Evolutionary conservation across 1,140 invertebrate species (phyloP).

Genomic region (Microplitis mediator): DNA sequence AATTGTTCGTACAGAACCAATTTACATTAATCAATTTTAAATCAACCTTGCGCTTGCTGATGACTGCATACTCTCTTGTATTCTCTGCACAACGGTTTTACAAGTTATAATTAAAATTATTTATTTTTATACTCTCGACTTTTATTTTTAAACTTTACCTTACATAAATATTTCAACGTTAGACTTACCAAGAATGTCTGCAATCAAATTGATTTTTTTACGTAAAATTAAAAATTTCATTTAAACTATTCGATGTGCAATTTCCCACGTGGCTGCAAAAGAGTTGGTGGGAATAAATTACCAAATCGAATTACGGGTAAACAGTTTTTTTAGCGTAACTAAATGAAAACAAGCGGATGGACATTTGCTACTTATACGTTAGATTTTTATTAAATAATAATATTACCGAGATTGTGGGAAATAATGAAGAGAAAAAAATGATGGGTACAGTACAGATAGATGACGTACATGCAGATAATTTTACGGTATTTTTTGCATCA

Average conservation of each 20-base stretch:
- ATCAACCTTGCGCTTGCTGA: conserved; percentile 49
- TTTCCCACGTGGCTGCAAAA: not conserved
- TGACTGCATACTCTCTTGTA: conserved; percentile 38
- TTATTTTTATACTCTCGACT: not conserved
- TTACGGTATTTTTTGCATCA: no score
- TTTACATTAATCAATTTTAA: conserved; percentile 64
- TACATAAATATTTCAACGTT: not conserved
- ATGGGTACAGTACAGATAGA: not conserved
- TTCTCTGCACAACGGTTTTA: conserved; percentile 13
- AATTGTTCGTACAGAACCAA: conserved; percentile 62
- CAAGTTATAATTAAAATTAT: not conserved
- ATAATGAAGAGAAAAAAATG: not conserved
- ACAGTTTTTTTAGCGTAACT: not conserved
- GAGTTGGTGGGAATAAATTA: conserved; percentile 8
- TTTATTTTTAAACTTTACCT: not conserved
- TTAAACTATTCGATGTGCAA: not conserved
- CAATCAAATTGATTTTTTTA: not conserved
- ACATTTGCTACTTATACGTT: not conserved
- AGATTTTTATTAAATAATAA: not conserved
- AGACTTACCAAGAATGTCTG: not conserved
- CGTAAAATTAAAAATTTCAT: not conserved
- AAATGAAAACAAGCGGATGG: conserved; percentile 8
- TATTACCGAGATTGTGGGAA: conserved; percentile 9
- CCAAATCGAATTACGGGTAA: conserved; percentile 18
- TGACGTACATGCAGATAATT: no score